A percentile compares a stretch with the other conserved stretches of the same genome.
Conservation (phyloP, 2,113 vertebrate species). For the Illadopsis cleaveri region DNA sequence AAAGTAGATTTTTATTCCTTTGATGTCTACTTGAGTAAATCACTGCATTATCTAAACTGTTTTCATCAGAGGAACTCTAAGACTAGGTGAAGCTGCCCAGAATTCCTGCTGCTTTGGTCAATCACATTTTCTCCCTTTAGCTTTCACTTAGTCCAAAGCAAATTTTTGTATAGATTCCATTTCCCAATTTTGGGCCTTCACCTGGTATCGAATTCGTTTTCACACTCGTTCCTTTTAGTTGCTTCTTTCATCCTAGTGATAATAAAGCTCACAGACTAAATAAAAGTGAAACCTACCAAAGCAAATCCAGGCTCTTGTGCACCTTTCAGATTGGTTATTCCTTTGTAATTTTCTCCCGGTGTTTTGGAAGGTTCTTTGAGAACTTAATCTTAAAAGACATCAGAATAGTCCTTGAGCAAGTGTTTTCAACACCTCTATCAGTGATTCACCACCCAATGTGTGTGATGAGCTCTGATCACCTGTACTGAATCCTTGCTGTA, state of each 20-base stretch:
- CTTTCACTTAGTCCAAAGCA: neutral
- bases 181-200: neutral
- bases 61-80: neutral
- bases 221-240: neutral
- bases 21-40: conserved; percentile 23
- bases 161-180: neutral
- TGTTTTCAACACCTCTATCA: neutral
- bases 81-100: conserved; percentile 28
- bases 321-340: neutral
- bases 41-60: conserved; percentile 5
- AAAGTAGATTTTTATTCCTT: conserved; percentile 12
- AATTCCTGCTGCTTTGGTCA: neutral
- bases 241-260: neutral
- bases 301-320: neutral
- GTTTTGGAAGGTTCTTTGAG: neutral
- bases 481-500: neutral
- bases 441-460: fast-evolving
- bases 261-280: neutral
- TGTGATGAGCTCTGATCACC: neutral
- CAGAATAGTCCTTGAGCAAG: neutral
- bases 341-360: neutral
- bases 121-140: neutral
- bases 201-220: neutral
- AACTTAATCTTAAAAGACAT: neutral
- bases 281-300: neutral